Evolutionary conservation across 2,113 vertebrate species (phyloP).

Genomic region (Coryphaenoides rupestris): DNA sequence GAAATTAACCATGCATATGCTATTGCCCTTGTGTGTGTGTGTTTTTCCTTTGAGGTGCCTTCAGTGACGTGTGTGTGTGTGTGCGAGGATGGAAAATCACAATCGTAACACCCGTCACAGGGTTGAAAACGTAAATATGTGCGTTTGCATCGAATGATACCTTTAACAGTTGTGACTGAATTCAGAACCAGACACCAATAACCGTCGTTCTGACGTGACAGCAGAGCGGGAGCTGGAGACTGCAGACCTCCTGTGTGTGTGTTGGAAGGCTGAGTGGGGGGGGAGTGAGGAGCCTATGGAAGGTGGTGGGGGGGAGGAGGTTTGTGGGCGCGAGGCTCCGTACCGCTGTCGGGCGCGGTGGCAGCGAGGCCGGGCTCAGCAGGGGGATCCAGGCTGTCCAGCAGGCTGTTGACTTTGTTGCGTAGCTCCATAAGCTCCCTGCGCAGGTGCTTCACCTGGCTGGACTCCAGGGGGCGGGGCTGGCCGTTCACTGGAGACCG

Average conservation of each 20-base stretch:
- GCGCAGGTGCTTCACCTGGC: conserved; percentile 95
- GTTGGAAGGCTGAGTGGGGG: background rate
- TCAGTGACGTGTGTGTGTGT: background rate
- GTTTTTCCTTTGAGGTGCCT: too few relatives aligned
- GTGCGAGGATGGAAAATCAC: background rate
- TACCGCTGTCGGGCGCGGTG: conserved; percentile 83
- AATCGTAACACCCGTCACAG: background rate
- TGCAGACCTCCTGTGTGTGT: background rate
- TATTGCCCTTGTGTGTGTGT: too few relatives aligned
- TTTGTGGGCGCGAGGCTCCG: background rate
- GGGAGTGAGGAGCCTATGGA: too few relatives aligned
- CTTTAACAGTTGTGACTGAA: background rate
- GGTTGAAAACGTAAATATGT: background rate
- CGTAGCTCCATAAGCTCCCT: conserved; percentile 95
- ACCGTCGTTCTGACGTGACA: background rate
- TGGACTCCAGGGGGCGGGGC: conserved; percentile 93
- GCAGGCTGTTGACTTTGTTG: conserved; percentile 94
- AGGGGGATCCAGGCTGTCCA: conserved; percentile 93
- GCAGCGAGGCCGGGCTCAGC: conserved; percentile 82
- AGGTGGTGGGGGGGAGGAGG: background rate
- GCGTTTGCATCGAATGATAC: background rate
- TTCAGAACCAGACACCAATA: background rate
- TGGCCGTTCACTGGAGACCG: conserved; percentile 89
- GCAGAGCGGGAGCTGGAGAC: background rate
- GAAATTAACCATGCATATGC: too few relatives aligned